Evolutionary conservation across 2,888 invertebrate genomes (phyloP), one percentile per base, ranked within the genome.

Genomic region (Orthosia gothica): DNA sequence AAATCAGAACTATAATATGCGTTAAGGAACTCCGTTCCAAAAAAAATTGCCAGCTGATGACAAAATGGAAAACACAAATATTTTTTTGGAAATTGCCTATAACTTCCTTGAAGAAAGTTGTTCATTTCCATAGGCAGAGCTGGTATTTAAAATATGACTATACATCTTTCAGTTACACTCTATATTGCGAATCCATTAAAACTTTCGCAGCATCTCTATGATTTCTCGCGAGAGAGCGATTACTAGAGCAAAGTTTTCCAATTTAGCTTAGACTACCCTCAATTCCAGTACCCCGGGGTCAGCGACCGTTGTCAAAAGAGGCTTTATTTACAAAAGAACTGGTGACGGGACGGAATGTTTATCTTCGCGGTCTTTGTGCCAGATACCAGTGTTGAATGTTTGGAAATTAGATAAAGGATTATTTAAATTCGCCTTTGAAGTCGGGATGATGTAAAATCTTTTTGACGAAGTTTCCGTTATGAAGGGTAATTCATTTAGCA

Each of bases 221-320:
- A 83, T 86, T 87, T 82, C 85, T 84, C 78, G 64, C 59, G 81
- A 83, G 83, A 79, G 80, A 74, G 73, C 65, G 80, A 79, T 79
- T 79, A 81, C 79, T 74, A 72, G 85, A 70, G 81, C 75, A 87
- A 93, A 92, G 88, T 93, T 92, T 91, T 91, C 91, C 92, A 92
- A 93, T 92, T 92, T 91, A 80, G 85, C 85, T 85, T 87, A 84
- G 82, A 84, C 79, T 83, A 88, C 86, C 85, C 86, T 85, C 61
- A 61, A 77, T 78, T 76, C 63, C 57, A 63, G 63, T 26, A 32
- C 26, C 52, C 57, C 69, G 71, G 73, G 90, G 87, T 87, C 86
- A 84, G 20, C 82, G 81, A 76, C 78, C 88, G 81, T 71, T 68
- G 65, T 62, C 73, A 66, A 84, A 86, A 84, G 75, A 76, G 84